Conservation (phyloP, 2,113 vertebrate genomes). For the Apistogramma diplotaenia region DNA sequence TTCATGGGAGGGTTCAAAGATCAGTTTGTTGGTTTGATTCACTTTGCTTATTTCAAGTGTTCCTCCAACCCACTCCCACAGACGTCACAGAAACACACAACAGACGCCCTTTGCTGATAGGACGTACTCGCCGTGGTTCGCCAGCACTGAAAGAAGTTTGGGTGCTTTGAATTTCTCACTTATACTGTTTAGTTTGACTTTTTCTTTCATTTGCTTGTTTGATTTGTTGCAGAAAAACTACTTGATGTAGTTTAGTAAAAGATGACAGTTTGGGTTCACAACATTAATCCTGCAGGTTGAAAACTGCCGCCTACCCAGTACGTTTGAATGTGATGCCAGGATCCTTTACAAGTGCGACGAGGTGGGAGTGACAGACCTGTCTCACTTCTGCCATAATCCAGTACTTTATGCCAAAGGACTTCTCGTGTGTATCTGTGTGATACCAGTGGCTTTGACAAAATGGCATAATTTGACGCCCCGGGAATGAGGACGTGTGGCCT, state of each 20-base stretch:
- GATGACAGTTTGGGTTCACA: not conserved
- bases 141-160: not conserved
- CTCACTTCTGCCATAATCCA: not conserved
- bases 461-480: not conserved
- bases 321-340: too few relatives aligned
- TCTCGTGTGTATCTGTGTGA: not conserved
- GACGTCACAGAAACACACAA: not conserved
- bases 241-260: not conserved
- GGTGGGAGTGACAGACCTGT: not conserved
- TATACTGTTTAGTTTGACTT: rapidly evolving
- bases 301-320: rapidly evolving
- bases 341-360: not conserved
- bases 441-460: not conserved
- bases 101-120: not conserved
- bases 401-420: not conserved
- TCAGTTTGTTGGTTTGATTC: too few relatives aligned
- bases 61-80: not conserved
- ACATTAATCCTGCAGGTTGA: not conserved
- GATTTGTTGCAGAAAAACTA: not conserved
- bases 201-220: not conserved
- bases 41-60: not conserved
- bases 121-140: rapidly evolving
- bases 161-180: too few relatives aligned
- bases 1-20: too few relatives aligned
- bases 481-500: not conserved